A percentile compares a stretch with the other conserved stretches of the same genome.
Conservation (phyloP, 2,888 invertebrate genomes). For the Helicoverpa assulta region DNA sequence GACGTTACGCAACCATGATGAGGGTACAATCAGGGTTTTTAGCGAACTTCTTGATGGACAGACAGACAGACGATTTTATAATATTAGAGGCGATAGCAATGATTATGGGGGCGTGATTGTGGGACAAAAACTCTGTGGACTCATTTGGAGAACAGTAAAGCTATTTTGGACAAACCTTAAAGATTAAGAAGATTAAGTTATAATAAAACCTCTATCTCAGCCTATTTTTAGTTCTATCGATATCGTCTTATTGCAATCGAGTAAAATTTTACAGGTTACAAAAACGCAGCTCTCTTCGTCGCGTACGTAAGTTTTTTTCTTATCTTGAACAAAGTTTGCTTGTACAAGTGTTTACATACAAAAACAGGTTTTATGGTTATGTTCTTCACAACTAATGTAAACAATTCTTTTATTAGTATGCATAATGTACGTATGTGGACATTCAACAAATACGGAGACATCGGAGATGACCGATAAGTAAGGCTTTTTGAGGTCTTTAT, state of each 20-base stretch:
- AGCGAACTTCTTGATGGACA: too few species aligned
- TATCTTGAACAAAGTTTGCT: constrained; percentile 4
- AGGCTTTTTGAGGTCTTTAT: background rate
- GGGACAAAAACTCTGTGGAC: background rate
- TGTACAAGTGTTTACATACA: constrained; percentile 40
- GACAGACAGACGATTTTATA: background rate
- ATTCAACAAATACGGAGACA: constrained; percentile 3
- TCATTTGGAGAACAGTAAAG: background rate
- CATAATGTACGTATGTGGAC: background rate
- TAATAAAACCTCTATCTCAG: too few species aligned
- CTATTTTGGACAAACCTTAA: too few species aligned
- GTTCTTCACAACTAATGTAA: constrained; percentile 13
- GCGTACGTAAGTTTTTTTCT: constrained; percentile 1
- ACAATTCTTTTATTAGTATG: constrained; percentile 9
- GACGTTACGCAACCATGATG: constrained; percentile 26
- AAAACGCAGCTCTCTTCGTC: background rate
- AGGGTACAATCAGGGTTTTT: constrained; percentile 21
- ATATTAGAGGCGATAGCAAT: background rate
- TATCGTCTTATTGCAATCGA: too few species aligned
- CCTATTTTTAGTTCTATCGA: too few species aligned
- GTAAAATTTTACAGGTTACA: background rate
- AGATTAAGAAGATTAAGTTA: too few species aligned
- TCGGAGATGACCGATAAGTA: background rate
- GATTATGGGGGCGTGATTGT: constrained; percentile 1
- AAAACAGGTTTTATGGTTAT: constrained; percentile 39